Evolutionary conservation across 2,888 invertebrate species (phyloP).

Genomic region (Sialis lutaria): DNA sequence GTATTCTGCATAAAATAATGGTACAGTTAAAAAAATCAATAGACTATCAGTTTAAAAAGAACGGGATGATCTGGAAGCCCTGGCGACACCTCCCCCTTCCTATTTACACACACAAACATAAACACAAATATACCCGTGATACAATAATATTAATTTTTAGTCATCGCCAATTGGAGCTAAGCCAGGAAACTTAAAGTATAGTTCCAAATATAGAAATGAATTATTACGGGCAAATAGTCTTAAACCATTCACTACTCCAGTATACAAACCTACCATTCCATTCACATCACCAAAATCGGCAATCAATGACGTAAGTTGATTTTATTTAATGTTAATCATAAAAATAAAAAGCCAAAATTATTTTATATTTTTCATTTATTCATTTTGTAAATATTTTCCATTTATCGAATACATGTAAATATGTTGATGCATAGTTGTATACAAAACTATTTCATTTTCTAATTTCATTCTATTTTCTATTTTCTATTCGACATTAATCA

Average conservation of each 20-base stretch:
- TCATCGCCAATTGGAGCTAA: conserved; percentile 15
- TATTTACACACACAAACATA: background rate
- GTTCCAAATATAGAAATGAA: conserved; percentile 36
- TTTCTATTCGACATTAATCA: too few species aligned
- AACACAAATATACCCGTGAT: background rate
- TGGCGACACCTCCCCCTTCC: background rate
- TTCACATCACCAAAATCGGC: conserved; percentile 14
- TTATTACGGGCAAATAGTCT: conserved; percentile 23
- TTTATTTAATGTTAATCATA: background rate
- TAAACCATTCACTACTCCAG: conserved; percentile 30
- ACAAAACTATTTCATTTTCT: too few species aligned
- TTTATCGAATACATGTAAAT: too few species aligned
- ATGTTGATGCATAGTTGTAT: too few species aligned
- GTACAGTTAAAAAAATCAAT: too few species aligned
- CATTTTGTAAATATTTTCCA: too few species aligned
- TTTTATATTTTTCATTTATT: background rate
- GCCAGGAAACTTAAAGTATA: conserved; percentile 33
- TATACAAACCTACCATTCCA: conserved; percentile 45
- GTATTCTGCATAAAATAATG: too few species aligned
- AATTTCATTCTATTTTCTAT: too few species aligned
- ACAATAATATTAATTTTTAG: conserved; percentile 7
- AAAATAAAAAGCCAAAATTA: conserved; percentile 1
- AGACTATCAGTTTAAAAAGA: too few species aligned
- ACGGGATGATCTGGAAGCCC: too few species aligned
- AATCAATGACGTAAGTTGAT: conserved; percentile 3